These are phyloP conservation scores for Phyllotis vaccarum DNA, from an alignment of 2,797 vertebrate species.

Conservation along the genomic window DNA sequence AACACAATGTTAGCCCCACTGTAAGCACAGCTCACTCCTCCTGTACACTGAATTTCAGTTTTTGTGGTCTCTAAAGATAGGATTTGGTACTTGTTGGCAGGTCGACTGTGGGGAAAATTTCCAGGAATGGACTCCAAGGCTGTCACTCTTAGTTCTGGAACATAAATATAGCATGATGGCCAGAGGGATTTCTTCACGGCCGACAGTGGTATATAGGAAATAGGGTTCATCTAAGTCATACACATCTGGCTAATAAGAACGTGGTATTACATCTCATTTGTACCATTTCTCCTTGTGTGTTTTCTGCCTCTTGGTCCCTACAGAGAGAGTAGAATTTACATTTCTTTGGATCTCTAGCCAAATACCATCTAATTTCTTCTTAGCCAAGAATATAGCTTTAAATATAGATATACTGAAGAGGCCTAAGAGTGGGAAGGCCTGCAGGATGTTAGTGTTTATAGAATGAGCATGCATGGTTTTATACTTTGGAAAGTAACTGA, in stretches of 20 bases:
- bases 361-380: slow-evolving; percentile 67
- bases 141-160: slow-evolving; percentile 69
- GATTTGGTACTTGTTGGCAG: slow-evolving; percentile 72
- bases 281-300: slow-evolving; percentile 60
- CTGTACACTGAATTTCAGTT: slow-evolving; percentile 32
- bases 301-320: slow-evolving; percentile 63
- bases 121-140: slow-evolving; percentile 65
- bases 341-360: slow-evolving; percentile 65
- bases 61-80: slow-evolving; percentile 61
- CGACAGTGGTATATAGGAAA: slow-evolving; percentile 56
- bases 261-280: slow-evolving; percentile 65
- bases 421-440: not conserved
- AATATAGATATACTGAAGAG: slow-evolving; percentile 26
- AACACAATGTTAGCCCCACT: not conserved
- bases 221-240: slow-evolving; percentile 64
- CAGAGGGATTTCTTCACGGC: slow-evolving; percentile 68
- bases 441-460: not conserved
- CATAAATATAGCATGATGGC: slow-evolving; percentile 58
- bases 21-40: not conserved
- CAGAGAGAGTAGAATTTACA: slow-evolving; percentile 64
- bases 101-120: slow-evolving; percentile 59
- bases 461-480: slow-evolving; percentile 48
- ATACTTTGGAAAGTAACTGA: slow-evolving; percentile 56
- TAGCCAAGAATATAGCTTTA: slow-evolving; percentile 60
- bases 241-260: slow-evolving; percentile 74